Percentiles rank a stretch among this genome's conserved stretches.
These are phyloP conservation scores for Damaliscus lunatus DNA, from an alignment of 2,113 vertebrate genomes.

Conservation along the genomic window DNA sequence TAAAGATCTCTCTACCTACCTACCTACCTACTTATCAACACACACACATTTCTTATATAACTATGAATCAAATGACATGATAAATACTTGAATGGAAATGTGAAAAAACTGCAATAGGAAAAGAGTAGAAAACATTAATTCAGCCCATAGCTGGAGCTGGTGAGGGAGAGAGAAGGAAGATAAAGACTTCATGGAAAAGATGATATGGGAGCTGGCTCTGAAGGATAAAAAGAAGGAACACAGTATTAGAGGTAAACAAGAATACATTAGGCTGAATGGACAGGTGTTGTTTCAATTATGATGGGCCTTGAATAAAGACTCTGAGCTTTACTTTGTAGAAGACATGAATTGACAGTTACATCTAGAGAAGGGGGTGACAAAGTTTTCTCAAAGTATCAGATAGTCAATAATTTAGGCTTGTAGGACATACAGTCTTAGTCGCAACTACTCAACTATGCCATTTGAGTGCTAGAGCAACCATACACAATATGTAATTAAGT, in stretches of 20 bases:
- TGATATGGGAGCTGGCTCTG: no score
- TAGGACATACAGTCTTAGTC: background rate
- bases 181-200: background rate
- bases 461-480: background rate
- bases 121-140: background rate
- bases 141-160: no score
- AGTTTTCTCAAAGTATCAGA: background rate
- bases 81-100: background rate
- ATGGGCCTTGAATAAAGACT: background rate
- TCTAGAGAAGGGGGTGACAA: background rate
- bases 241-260: background rate
- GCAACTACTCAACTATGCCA: background rate
- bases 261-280: background rate
- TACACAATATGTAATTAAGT: rapidly evolving
- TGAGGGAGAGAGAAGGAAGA: background rate
- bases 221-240: background rate
- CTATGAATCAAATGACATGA: background rate
- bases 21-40: background rate
- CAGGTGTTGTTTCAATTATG: background rate
- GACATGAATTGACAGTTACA: background rate
- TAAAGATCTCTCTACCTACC: background rate
- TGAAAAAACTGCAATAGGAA: background rate
- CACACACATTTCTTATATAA: background rate
- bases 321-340: background rate
- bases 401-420: background rate